Conservation (phyloP, 2,113 vertebrate species). For the Callocephalon fimbriatum region DNA sequence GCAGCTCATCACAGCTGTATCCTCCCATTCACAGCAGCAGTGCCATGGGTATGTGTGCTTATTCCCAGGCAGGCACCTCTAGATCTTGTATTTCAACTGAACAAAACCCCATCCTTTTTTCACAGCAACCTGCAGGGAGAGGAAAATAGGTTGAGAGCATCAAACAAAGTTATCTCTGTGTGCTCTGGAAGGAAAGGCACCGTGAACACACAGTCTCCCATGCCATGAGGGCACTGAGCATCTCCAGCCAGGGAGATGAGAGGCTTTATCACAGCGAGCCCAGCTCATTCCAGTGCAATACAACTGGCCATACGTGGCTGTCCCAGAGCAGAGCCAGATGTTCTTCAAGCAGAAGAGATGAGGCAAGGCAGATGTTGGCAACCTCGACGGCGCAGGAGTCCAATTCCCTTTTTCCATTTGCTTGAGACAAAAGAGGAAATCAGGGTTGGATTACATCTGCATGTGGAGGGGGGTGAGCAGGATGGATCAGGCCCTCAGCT, state of each 20-base stretch:
- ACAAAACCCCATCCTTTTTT: not conserved
- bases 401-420: not conserved
- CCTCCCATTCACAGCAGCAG: not conserved
- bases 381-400: accelerated
- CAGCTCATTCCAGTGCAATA: not conserved
- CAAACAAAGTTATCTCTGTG: not conserved
- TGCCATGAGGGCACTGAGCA: not conserved
- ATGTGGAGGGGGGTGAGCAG: not conserved
- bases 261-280: not conserved
- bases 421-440: not conserved
- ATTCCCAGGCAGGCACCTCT: not conserved
- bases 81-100: not conserved
- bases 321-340: constrained; percentile 12
- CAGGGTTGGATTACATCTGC: not conserved
- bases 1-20: not conserved
- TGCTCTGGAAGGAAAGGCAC: not conserved
- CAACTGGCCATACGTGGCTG: not conserved
- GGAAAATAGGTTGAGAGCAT: not conserved
- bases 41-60: accelerated
- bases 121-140: not conserved
- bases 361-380: constrained; percentile 38
- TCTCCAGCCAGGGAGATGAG: not conserved
- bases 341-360: not conserved
- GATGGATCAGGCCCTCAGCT: not conserved
- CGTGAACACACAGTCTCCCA: accelerated